Base-by-base conservation (phyloP, 2,888 invertebrate species). In the Andrena bicolor region DNA sequence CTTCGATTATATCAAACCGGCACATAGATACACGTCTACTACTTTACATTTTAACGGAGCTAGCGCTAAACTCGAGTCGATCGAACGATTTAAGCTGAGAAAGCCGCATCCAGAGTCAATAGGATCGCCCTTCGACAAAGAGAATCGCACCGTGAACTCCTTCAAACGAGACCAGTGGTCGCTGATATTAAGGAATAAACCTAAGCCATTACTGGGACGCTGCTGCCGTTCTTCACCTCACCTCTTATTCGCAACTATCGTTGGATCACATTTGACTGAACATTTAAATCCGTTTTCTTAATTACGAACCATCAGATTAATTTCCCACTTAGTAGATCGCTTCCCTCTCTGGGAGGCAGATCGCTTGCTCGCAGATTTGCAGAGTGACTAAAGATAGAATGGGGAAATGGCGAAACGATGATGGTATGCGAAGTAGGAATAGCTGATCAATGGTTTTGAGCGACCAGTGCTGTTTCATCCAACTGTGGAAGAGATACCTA, bases 1-100 rank as follows among this genome's bases (percentile, higher is more conserved):
- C 7, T 49, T 35, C 51, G 26, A 48, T 76, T 79, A 70, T 76
- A 69, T 68, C 63, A 71, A 80, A 80, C 71, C 63, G 66, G 49
- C 75, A 63, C 65, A 56, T 35, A 30, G 30, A 61, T 53, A 28
- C 41, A 41, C 68, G 56, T 77, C 26, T 32, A 75, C 35, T 51
- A 51, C 32, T 49, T 28, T 41, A 56, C 61, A 76, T 28, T n/a
- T 13, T 6, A 53, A 61, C 13, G n/a, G 13, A 41, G 6, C n/a
- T 53, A 32, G 30, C 61, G 35, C 77, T 76, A 68, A 41, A 35
- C 23, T 68, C 66, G 60, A 65, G 26, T 61, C 20, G 10, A 32
- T 56, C 28, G 16, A 77, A 35, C 28, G n/a, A 49, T 41, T 41
- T 20, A 77, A 64, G 53, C 72, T 41, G 63, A 23, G 35, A 70